Percentiles rank a stretch among this genome's conserved stretches.
These are phyloP conservation scores for Centrocercus urophasianus DNA, from an alignment of 2,113 vertebrate genomes.

Conservation along the genomic window DNA sequence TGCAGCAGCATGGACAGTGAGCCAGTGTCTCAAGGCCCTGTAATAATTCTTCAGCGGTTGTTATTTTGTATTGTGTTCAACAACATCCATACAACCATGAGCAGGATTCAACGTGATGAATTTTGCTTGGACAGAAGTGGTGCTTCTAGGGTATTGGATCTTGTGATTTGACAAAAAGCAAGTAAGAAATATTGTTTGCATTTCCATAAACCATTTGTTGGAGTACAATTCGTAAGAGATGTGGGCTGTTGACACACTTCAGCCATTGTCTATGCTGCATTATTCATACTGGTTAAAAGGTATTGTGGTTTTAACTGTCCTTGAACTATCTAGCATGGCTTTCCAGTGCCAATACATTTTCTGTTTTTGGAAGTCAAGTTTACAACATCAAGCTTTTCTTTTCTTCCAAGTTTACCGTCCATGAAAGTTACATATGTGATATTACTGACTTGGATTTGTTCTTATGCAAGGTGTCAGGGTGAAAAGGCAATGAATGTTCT, in stretches of 20 bases:
- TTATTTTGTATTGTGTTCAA: not conserved
- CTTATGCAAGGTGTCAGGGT: not conserved
- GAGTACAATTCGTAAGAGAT: not conserved
- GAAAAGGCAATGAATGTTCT: not conserved
- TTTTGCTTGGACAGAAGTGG: not conserved
- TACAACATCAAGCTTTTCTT: not conserved
- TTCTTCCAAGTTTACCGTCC: not conserved
- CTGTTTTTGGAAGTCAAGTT: not conserved
- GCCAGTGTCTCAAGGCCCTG: not conserved
- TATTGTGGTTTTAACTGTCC: rapidly evolving
- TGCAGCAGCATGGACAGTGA: not conserved
- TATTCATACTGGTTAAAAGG: not conserved
- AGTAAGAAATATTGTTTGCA: not conserved
- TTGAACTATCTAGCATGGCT: not conserved
- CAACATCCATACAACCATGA: not conserved
- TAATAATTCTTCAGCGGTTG: not conserved
- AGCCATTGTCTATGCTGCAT: rapidly evolving
- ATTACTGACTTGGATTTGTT: not conserved
- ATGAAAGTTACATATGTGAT: not conserved
- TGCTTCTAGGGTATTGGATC: not conserved
- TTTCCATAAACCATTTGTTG: not conserved
- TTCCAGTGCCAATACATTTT: not conserved
- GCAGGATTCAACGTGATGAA: not conserved
- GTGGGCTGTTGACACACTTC: not conserved
- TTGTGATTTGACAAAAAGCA: not conserved